A percentile compares a stretch with the other conserved stretches of the same genome.
phyloP scores from a whole-genome alignment of 1,140 invertebrate genomes.

The Dendrolimus punctatus region DNA sequence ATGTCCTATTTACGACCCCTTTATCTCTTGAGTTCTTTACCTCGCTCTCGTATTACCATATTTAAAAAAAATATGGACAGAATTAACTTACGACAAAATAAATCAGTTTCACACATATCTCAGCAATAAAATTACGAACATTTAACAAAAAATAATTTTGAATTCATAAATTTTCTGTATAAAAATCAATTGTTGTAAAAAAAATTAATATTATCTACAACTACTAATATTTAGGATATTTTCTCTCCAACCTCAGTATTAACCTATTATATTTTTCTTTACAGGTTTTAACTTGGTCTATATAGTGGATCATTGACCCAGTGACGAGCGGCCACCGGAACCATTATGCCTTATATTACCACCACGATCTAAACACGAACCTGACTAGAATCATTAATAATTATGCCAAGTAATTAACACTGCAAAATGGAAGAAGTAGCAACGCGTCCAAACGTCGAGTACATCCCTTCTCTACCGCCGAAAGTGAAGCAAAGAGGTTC shows the following conservation, averaged over 20 bases:
- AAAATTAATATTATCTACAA: too few relatives aligned
- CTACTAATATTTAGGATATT: too few relatives aligned
- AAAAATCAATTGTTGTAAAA: too few relatives aligned
- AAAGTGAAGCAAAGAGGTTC: conserved; percentile 51
- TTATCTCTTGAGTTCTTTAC: too few relatives aligned
- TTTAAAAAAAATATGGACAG: too few relatives aligned
- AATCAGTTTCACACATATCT: too few relatives aligned
- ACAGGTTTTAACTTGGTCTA: conserved; percentile 43
- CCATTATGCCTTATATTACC: conserved; percentile 64
- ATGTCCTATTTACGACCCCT: too few relatives aligned
- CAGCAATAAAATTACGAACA: too few relatives aligned
- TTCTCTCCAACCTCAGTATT: neutral
- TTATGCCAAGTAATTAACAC: conserved; percentile 60
- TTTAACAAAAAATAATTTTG: too few relatives aligned
- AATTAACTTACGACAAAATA: too few relatives aligned
- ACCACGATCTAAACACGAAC: conserved; percentile 48
- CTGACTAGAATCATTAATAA: conserved; percentile 58
- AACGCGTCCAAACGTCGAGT: conserved; percentile 48
- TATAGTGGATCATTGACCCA: conserved; percentile 57
- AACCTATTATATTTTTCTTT: conserved; percentile 33
- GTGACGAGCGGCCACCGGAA: conserved; percentile 51
- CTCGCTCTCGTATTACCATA: too few relatives aligned
- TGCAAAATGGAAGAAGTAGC: conserved; percentile 57
- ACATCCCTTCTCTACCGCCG: conserved; percentile 52
- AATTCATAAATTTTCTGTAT: too few relatives aligned